Conservation (phyloP, 2,888 invertebrate genomes). For the Limenitis arthemis region DNA sequence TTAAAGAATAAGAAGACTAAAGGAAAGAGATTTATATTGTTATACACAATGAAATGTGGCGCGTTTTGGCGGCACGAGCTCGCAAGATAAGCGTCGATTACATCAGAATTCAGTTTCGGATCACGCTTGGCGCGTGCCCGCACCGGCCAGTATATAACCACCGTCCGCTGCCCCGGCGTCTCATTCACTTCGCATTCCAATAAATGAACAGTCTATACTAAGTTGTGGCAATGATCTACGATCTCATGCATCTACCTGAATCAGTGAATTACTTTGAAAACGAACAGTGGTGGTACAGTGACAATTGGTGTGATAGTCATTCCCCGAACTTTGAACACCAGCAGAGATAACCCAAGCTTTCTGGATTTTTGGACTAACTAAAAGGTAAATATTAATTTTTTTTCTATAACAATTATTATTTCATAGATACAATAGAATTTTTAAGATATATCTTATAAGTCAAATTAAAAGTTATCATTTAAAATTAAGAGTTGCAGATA, state of each 20-base stretch:
- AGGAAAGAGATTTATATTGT: too few species aligned
- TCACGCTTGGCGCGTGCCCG: slow-evolving; percentile 39
- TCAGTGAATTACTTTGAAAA: slow-evolving; percentile 47
- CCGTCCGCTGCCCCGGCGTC: slow-evolving; percentile 26
- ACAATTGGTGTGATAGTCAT: slow-evolving; percentile 65
- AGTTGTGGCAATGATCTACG: slow-evolving; percentile 67
- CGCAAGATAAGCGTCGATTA: slow-evolving; percentile 55
- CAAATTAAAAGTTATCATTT: background rate
- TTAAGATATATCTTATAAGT: too few species aligned
- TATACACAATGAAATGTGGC: slow-evolving; percentile 13
- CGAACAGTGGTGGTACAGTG: slow-evolving; percentile 69
- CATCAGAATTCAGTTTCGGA: slow-evolving; percentile 40
- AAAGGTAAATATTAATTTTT: slow-evolving; percentile 62
- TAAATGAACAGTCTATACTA: slow-evolving; percentile 59
- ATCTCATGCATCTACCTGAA: slow-evolving; percentile 56
- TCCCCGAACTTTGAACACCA: slow-evolving; percentile 62
- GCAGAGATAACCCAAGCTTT: slow-evolving; percentile 54
- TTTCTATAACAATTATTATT: background rate
- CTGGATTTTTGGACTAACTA: slow-evolving; percentile 43
- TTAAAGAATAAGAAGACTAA: too few species aligned
- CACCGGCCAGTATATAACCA: slow-evolving; percentile 43
- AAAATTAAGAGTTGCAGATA: background rate
- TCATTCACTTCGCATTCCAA: slow-evolving; percentile 56
- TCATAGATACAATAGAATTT: background rate
- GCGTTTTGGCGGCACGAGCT: slow-evolving; percentile 13